Conservation (phyloP, 2,113 vertebrate species). For the Microcebus griseorufus region DNA sequence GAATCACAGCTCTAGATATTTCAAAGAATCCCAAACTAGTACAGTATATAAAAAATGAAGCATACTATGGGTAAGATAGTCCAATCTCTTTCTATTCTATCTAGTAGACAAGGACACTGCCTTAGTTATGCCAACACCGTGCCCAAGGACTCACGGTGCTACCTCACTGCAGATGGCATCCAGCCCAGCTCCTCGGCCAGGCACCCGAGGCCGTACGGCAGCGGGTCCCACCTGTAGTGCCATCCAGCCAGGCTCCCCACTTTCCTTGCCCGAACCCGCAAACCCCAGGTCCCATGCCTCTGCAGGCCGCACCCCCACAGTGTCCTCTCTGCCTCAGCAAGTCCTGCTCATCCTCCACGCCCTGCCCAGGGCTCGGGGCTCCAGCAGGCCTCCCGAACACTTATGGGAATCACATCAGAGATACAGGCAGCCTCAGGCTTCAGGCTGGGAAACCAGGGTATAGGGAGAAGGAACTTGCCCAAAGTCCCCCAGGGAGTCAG, state of each 20-base stretch:
- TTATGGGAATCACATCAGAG: accelerated
- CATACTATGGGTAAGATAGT: accelerated
- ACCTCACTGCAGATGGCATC: neutral
- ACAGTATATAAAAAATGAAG: neutral
- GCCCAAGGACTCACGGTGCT: neutral
- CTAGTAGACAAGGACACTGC: neutral
- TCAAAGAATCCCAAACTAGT: neutral
- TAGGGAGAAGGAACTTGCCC: neutral
- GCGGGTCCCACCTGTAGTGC: too few species aligned
- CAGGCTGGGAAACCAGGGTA: neutral
- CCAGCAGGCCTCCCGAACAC: neutral
- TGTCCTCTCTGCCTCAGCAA: neutral
- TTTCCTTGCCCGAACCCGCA: neutral
- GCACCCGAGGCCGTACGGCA: neutral
- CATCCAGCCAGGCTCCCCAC: neutral
- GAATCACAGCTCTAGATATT: neutral
- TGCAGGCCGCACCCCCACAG: neutral
- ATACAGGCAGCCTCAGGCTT: neutral
- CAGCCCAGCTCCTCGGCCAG: neutral
- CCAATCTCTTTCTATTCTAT: too few species aligned
- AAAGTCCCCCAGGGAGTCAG: neutral
- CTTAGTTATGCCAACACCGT: neutral
- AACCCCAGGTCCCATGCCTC: neutral
- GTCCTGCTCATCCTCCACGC: neutral
- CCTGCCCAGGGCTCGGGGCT: neutral